These are phyloP conservation scores for Aeoliscus strigatus DNA, from an alignment of 2,797 vertebrate species.

Conservation along the genomic window DNA sequence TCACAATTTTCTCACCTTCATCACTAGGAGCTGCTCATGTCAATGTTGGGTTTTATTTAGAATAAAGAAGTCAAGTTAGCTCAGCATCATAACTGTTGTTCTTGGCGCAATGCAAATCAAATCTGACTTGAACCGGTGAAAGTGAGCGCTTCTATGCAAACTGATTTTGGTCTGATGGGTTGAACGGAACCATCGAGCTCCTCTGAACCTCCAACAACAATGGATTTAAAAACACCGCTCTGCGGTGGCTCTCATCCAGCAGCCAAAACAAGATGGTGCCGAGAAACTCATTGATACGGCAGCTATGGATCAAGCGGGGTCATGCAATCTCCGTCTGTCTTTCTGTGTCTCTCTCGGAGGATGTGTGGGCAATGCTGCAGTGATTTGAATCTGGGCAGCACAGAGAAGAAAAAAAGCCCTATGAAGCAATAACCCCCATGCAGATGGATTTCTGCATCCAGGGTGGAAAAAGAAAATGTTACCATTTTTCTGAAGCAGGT, in stretches of 20 bases:
- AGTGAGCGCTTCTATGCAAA: no score
- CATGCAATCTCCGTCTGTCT: slow-evolving; percentile 43
- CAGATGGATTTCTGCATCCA: slow-evolving; percentile 20
- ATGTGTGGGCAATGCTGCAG: slow-evolving; percentile 39
- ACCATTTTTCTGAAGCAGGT: slow-evolving; percentile 17
- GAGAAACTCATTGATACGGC: slow-evolving; percentile 31
- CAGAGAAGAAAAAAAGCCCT: slow-evolving; percentile 11
- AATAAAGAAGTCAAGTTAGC: no score
- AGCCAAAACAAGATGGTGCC: slow-evolving; percentile 24
- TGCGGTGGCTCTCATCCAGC: slow-evolving; percentile 14
- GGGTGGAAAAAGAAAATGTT: slow-evolving; percentile 21
- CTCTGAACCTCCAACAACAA: slow-evolving; percentile 15
- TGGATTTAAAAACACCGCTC: slow-evolving; percentile 17
- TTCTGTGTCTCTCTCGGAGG: slow-evolving; percentile 30
- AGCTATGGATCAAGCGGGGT: slow-evolving; percentile 44
- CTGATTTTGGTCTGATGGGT: neutral
- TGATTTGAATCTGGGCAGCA: slow-evolving; percentile 41
- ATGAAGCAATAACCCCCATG: slow-evolving; percentile 26
- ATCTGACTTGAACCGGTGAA: no score
- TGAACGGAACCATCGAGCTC: neutral
- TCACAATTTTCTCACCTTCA: no score
- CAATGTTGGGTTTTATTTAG: no score
- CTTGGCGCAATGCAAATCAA: no score
- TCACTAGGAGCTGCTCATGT: no score
- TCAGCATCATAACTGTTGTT: no score